Conservation (phyloP, 53 echinoderm and acorn worm genomes). For the Patiria pectinifera region DNA sequence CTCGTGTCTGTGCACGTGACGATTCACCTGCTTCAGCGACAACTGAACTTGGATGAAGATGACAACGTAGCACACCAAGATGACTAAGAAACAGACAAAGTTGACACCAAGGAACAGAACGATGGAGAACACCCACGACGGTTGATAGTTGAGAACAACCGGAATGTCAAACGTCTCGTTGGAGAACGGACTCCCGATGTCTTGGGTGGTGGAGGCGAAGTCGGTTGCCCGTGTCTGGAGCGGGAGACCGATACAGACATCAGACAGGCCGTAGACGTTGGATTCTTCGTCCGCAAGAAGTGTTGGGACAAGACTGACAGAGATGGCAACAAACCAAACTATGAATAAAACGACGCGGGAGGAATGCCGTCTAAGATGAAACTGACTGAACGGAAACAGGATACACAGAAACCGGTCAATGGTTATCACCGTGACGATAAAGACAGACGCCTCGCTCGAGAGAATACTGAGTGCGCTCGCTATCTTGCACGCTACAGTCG, state of each 20-base stretch:
- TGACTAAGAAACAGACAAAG: constrained; percentile 55
- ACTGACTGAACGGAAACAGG: constrained; percentile 68
- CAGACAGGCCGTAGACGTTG: constrained; percentile 60
- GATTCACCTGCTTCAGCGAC: constrained; percentile 53
- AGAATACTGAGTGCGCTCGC: constrained; percentile 69
- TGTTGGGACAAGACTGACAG: constrained; percentile 51
- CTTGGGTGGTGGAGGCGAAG: neutral
- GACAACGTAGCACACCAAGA: constrained; percentile 58
- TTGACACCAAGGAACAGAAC: constrained; percentile 62
- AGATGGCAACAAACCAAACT: constrained; percentile 48
- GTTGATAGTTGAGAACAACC: constrained; percentile 8
- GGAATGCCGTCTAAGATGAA: constrained; percentile 47
- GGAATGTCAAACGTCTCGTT: constrained; percentile 26
- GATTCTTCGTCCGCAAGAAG: constrained; percentile 52
- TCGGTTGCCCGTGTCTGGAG: constrained; percentile 39
- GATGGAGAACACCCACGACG: constrained; percentile 65
- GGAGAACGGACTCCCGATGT: constrained; percentile 37
- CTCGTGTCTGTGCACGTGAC: constrained; percentile 49
- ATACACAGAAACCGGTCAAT: constrained; percentile 72
- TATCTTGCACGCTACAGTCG: constrained; percentile 53
- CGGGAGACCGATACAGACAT: constrained; percentile 68
- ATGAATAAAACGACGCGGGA: neutral
- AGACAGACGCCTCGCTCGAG: constrained; percentile 76
- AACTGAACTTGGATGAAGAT: constrained; percentile 59
- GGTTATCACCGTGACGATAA: constrained; percentile 69